Evolutionary conservation across 2,888 invertebrate genomes (phyloP).

Genomic region (Lepidocyrtinus sp.): DNA sequence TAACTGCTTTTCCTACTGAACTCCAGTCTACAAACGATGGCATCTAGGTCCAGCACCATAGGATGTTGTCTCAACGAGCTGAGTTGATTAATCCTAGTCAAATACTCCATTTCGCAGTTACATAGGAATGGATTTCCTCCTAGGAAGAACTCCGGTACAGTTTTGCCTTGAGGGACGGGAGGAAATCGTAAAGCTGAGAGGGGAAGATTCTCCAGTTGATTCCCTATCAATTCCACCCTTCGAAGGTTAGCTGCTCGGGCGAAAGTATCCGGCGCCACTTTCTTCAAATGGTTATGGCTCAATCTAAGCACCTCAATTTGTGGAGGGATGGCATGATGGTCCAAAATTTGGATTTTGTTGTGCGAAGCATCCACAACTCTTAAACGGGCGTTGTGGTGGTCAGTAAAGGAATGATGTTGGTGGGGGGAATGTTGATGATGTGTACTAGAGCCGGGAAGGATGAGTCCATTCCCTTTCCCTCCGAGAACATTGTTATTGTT

Average conservation of each 20-base stretch:
- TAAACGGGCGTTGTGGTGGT: conserved; percentile 66
- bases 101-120: conserved; percentile 91
- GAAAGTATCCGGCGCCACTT: conserved; percentile 75
- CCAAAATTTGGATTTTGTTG: conserved; percentile 71
- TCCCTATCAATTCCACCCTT: conserved; percentile 84
- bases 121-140: conserved; percentile 88
- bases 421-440: conserved; percentile 24
- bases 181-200: conserved; percentile 81
- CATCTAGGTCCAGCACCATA: conserved; percentile 84
- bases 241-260: conserved; percentile 76
- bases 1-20: not conserved
- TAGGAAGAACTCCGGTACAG: conserved; percentile 84
- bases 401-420: conserved; percentile 35
- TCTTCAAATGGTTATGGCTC: conserved; percentile 84
- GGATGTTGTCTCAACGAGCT: conserved; percentile 82
- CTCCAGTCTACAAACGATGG: conserved; percentile 83
- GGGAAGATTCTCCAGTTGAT: conserved; percentile 82
- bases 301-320: conserved; percentile 71
- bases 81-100: conserved; percentile 84
- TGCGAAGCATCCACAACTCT: conserved; percentile 70
- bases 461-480: conserved; percentile 28
- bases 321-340: conserved; percentile 71
- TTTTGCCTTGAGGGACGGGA: conserved; percentile 78
- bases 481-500: not conserved
- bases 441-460: conserved; percentile 5